Percentiles rank a stretch among this genome's conserved stretches.
phyloP scores from a whole-genome alignment of 2,797 vertebrate species.

The Mallotus villosus region DNA sequence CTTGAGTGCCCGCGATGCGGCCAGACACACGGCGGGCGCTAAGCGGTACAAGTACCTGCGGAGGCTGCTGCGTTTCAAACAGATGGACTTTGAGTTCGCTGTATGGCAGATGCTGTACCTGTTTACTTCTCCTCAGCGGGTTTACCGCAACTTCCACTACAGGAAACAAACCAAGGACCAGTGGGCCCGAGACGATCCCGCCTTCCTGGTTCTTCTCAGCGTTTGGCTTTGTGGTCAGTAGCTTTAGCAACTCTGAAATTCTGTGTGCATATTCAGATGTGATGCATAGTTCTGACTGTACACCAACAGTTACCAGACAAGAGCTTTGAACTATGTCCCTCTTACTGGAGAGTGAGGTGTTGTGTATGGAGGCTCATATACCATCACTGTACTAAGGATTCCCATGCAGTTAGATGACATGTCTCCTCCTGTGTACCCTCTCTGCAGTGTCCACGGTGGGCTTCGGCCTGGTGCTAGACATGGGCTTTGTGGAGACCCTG shows the following conservation, averaged over 20 bases:
- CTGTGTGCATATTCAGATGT: not conserved
- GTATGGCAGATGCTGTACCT: constrained; percentile 98
- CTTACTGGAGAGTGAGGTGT: not conserved
- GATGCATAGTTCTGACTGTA: not conserved
- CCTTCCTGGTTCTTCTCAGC: constrained; percentile 92
- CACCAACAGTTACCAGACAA: too few species aligned
- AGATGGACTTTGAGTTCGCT: constrained; percentile 98
- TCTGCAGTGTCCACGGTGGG: constrained; percentile 90
- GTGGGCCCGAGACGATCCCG: constrained; percentile 96
- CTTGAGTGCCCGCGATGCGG: constrained; percentile 79
- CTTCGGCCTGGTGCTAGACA: constrained; percentile 93
- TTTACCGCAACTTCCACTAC: constrained; percentile 99
- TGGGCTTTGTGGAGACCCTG: constrained; percentile 89
- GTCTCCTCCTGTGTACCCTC: not conserved
- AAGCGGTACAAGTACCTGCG: constrained; percentile 98
- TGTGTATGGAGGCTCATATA: not conserved
- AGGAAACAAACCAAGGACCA: constrained; percentile 99
- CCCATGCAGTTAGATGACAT: not conserved
- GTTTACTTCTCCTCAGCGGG: constrained; percentile 93
- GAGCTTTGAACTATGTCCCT: too few species aligned
- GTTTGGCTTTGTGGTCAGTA: constrained; percentile 88
- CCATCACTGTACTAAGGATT: not conserved
- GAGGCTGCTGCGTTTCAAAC: constrained; percentile 86
- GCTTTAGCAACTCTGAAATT: not conserved
- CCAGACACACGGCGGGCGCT: constrained; percentile 89